Percentiles rank a stretch among this genome's conserved stretches.
Conservation (phyloP, 2,888 invertebrate species). For the Scaptomyza flava region DNA sequence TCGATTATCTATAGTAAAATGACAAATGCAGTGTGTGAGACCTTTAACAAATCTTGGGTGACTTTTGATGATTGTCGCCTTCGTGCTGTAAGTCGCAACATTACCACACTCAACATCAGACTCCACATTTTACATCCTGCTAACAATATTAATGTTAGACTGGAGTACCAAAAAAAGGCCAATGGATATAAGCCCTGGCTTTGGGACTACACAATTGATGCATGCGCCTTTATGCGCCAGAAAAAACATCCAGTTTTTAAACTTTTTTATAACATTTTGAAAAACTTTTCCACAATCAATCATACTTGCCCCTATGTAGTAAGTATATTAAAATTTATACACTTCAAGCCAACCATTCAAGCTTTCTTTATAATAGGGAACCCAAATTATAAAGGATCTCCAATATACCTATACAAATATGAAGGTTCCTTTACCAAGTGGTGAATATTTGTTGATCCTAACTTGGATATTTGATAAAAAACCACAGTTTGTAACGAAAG, state of each 20-base stretch:
- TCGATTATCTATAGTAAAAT: conserved; percentile 23
- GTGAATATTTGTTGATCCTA: conserved; percentile 4
- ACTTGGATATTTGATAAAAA: conserved; percentile 4
- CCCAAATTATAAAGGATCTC: conserved; percentile 4
- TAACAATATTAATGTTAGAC: neutral
- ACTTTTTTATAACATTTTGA: conserved; percentile 6
- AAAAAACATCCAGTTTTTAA: conserved; percentile 11
- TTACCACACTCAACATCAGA: conserved; percentile 15
- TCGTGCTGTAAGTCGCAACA: conserved; percentile 26
- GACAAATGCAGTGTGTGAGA: conserved; percentile 41
- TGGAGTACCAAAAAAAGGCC: conserved; percentile 20
- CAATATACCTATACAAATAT: neutral
- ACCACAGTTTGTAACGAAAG: neutral
- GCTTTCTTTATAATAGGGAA: conserved; percentile 6
- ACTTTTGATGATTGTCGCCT: conserved; percentile 30
- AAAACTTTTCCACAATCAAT: conserved; percentile 8
- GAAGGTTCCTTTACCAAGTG: conserved; percentile 4
- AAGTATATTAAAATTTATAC: neutral
- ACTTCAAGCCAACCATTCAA: too few species aligned
- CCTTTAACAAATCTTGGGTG: conserved; percentile 25
- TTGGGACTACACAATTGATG: conserved; percentile 21
- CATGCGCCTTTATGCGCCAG: conserved; percentile 13
- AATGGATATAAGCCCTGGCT: conserved; percentile 43
- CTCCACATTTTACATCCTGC: neutral
- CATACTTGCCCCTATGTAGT: conserved; percentile 22